These are phyloP conservation scores for Drosophila helvetica DNA, from an alignment of 2,888 invertebrate genomes.

Conservation along the genomic window DNA sequence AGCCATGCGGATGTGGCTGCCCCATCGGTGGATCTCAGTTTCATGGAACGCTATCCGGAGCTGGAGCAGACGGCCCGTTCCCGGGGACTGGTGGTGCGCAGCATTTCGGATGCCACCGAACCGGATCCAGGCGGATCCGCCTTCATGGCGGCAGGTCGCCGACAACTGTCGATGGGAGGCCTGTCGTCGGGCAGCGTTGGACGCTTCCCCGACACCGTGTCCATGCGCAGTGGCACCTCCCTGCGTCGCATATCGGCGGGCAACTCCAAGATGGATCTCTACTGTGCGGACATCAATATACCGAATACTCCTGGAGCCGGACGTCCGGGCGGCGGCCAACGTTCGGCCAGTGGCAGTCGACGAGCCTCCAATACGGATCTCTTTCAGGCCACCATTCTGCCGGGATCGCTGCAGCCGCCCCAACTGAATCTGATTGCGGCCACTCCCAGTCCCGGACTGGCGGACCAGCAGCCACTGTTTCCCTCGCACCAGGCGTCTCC, in stretches of 20 bases:
- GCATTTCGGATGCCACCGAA: conserved; percentile 81
- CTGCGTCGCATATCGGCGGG: conserved; percentile 81
- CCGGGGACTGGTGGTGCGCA: conserved; percentile 81
- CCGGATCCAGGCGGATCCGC: conserved; percentile 44
- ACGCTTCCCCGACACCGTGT: conserved; percentile 78
- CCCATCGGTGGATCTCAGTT: conserved; percentile 75
- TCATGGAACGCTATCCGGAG: conserved; percentile 80
- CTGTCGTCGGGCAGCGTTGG: conserved; percentile 75
- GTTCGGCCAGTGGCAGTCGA: conserved; percentile 78
- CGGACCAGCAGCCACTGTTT: conserved; percentile 63
- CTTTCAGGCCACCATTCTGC: conserved; percentile 67
- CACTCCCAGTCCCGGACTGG: conserved; percentile 71
- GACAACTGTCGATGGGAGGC: conserved; percentile 80
- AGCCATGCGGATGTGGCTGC: conserved; percentile 65
- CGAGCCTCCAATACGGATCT: conserved; percentile 80
- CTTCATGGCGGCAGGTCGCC: conserved; percentile 71
- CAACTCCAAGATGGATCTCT: conserved; percentile 82
- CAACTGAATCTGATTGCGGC: conserved; percentile 79
- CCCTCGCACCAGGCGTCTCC: conserved; percentile 59
- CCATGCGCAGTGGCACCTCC: conserved; percentile 82
- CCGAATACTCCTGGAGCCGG: conserved; percentile 41
- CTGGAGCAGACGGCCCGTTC: conserved; percentile 78
- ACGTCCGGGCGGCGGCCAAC: conserved; percentile 59
- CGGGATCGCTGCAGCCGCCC: conserved; percentile 56
- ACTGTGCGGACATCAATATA: conserved; percentile 83